These are phyloP conservation scores for Lepidonotus clava DNA, from an alignment of 2,888 invertebrate genomes.

Conservation along the genomic window DNA sequence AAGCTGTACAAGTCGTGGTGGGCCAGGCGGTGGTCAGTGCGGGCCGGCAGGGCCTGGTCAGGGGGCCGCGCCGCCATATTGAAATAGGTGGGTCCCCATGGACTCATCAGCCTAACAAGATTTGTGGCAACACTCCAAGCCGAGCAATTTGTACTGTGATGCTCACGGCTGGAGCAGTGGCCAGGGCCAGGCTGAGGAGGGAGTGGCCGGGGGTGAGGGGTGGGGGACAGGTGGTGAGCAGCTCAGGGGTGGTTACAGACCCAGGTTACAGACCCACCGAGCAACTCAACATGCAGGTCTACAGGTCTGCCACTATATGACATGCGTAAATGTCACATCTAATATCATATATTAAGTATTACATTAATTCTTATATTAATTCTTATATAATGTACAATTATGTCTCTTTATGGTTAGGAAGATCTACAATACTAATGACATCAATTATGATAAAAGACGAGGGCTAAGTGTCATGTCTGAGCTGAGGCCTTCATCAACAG, in stretches of 20 bases:
- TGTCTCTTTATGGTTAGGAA: no score
- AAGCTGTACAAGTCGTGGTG: slow-evolving; percentile 21
- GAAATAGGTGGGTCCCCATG: slow-evolving; percentile 48
- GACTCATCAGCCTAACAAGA: slow-evolving; percentile 50
- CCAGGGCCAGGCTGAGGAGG: slow-evolving; percentile 5
- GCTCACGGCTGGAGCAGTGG: neutral
- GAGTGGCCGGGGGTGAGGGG: neutral
- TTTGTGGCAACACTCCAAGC: slow-evolving; percentile 51
- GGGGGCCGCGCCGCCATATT: neutral
- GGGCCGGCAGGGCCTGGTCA: neutral
- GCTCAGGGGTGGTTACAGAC: neutral
- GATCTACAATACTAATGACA: no score
- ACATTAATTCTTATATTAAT: no score
- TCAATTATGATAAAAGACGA: no score
- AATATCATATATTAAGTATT: neutral
- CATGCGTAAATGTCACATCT: neutral
- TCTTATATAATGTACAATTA: no score
- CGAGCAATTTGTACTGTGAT: slow-evolving; percentile 37
- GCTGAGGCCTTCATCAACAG: no score
- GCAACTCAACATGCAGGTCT: neutral
- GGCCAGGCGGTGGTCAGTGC: neutral
- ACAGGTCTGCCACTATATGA: neutral
- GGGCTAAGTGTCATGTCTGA: no score
- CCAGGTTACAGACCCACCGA: neutral
- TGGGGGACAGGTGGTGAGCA: neutral